Percentiles rank a stretch among this genome's conserved stretches.
Evolutionary conservation across 35 echinoderm and acorn worm genomes (phyloP).

Genomic region (Heliocidaris tuberculata): DNA sequence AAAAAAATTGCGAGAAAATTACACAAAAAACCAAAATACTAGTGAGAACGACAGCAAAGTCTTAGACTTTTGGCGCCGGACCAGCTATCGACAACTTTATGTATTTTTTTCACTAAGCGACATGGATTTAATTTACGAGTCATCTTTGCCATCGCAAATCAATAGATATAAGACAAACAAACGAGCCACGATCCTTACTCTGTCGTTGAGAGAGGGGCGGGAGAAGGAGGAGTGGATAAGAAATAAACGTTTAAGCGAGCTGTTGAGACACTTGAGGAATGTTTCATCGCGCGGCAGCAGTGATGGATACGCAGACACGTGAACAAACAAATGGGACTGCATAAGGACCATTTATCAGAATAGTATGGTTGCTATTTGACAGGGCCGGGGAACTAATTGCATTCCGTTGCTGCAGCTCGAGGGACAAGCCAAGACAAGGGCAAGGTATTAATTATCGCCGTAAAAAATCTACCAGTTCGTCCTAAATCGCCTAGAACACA

Average conservation of each 20-base stretch:
- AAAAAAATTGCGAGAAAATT: too few relatives aligned
- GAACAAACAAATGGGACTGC: slow-evolving; percentile 26
- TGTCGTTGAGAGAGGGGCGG: background rate
- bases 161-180: background rate
- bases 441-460: slow-evolving; percentile 24
- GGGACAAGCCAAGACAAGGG: background rate
- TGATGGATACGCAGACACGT: slow-evolving; percentile 25
- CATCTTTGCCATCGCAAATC: background rate
- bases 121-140: background rate
- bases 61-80: background rate
- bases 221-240: slow-evolving; percentile 17
- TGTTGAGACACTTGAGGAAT: slow-evolving; percentile 6
- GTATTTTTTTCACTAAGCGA: background rate
- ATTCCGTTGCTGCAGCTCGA: slow-evolving; percentile 21
- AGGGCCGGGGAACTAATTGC: slow-evolving; percentile 11
- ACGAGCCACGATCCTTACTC: background rate
- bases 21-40: background rate
- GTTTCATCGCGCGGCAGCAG: background rate
- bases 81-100: background rate
- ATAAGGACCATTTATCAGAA: slow-evolving; percentile 38
- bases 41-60: background rate
- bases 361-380: slow-evolving; percentile 23
- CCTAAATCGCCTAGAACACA: slow-evolving; percentile 6
- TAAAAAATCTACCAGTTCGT: background rate
- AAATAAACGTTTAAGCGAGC: background rate